Percentiles rank a stretch among this genome's conserved stretches.
Conservation (phyloP, 2,113 vertebrate species). For the Megaptera novaeangliae region DNA sequence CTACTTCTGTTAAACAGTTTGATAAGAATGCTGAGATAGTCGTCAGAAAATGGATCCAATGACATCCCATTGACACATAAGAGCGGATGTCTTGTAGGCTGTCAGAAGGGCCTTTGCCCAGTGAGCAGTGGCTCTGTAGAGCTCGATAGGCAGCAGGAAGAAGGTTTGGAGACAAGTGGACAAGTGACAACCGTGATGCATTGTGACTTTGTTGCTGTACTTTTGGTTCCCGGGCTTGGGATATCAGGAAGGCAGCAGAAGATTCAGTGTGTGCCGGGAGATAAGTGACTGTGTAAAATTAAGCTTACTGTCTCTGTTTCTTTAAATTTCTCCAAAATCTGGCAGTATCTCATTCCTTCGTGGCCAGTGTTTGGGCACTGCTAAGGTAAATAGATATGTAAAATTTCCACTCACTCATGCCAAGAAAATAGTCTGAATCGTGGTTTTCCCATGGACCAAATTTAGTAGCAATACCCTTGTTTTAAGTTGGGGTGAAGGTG, state of each 20-base stretch:
- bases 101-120: background rate
- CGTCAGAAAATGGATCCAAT: background rate
- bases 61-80: background rate
- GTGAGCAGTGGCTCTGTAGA: rapidly evolving
- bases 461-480: background rate
- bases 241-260: background rate
- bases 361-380: background rate
- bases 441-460: background rate
- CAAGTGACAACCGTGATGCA: rapidly evolving
- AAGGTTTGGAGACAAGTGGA: background rate
- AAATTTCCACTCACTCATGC: background rate
- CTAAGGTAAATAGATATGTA: background rate
- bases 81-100: background rate
- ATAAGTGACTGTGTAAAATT: background rate
- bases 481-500: background rate
- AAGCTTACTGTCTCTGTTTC: slow-evolving; percentile 29
- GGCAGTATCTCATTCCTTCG: background rate
- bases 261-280: background rate
- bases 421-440: rapidly evolving
- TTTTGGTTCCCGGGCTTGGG: background rate
- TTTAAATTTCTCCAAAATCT: background rate
- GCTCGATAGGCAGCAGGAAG: rapidly evolving
- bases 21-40: too few relatives aligned
- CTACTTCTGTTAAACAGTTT: background rate
- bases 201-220: background rate